phyloP scores from a whole-genome alignment of 2,797 vertebrate genomes.

The Schizothorax lantsangensis region DNA sequence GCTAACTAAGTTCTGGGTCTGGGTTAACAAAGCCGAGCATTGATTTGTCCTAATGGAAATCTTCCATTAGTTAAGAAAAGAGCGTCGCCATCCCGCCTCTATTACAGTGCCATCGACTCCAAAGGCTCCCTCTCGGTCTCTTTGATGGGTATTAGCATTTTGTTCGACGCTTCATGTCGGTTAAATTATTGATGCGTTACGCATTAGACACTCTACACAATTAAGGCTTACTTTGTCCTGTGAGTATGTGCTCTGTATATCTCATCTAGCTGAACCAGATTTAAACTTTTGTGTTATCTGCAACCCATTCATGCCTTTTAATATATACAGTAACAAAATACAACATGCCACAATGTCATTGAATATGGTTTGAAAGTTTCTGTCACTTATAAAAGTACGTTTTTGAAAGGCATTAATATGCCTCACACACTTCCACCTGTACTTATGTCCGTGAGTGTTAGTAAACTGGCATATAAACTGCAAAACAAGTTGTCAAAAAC shows the following conservation, averaged over 20 bases:
- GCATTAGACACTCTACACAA: constrained; percentile 66
- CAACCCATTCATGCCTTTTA: constrained; percentile 1
- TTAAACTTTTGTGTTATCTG: background rate
- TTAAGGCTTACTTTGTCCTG: constrained; percentile 60
- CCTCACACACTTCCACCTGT: background rate
- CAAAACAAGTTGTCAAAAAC: constrained; percentile 44
- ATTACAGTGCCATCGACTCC: constrained; percentile 56
- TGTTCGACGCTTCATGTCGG: constrained; percentile 70
- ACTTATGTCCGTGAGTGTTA: background rate
- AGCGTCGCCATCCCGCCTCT: constrained; percentile 60
- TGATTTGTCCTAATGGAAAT: constrained; percentile 41
- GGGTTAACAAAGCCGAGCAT: constrained; percentile 19
- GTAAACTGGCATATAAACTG: constrained; percentile 45
- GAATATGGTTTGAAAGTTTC: background rate
- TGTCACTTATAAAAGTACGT: background rate
- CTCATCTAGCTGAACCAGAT: constrained; percentile 48
- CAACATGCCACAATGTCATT: background rate
- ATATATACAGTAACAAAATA: background rate
- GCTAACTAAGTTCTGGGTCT: constrained; percentile 13
- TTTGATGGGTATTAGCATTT: constrained; percentile 71
- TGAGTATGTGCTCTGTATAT: constrained; percentile 61
- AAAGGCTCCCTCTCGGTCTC: constrained; percentile 59
- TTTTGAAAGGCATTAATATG: background rate
- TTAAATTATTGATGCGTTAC: constrained; percentile 80
- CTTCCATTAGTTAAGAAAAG: constrained; percentile 53